Evolutionary conservation across 2,888 invertebrate species (phyloP), one percentile per base, ranked within the genome.

Genomic region (Sphinx pinastri): DNA sequence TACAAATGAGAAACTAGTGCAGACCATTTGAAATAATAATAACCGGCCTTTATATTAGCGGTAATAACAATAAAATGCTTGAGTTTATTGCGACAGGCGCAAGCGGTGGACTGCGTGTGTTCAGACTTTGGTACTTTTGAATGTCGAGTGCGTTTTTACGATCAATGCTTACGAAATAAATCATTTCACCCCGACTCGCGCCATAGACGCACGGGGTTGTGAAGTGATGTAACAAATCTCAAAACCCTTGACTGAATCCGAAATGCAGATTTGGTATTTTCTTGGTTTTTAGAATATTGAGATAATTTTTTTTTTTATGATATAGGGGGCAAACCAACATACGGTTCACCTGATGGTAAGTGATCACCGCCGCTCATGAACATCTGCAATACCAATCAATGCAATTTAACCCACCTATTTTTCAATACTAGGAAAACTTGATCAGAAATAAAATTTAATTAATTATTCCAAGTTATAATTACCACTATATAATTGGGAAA

Each of bases 111-210:
- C 80, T 82, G 84, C 80, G 80, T 82, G 83, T 82, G 79, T 77
- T 79, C 80, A 38, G 8, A 38, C 38, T 38, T 38, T 38, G 77
- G 63, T 77, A 77, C 81, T 84, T 81, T 85, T 78, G 78, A 84
- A 82, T 79, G 81, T 88, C 85, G 84, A 89, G 88, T 88, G 79
- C 80, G 73, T 76, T 86, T 90, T 90, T 84, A 86, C 81, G 83
- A 85, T 81, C 82, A 79, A 82, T 80, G 78, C 78, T 79, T 78
- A 77, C 80, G 77, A 83, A 86, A 89, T 88, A 88, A 88, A 88
- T 88, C 84, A 87, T 83, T 84, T 82, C 80, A 82, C 80, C 76
- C 38, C 66, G 70, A 51, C 25, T 78, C 76, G 76, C 78, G 70
- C 68, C 68, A 66, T 71, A 74, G 74, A 75, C 73, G 69, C 71